Percentiles rank a stretch among this genome's conserved stretches.
Evolutionary conservation across 2,797 vertebrate species (phyloP).

Genomic region (Ispidina lecontei): DNA sequence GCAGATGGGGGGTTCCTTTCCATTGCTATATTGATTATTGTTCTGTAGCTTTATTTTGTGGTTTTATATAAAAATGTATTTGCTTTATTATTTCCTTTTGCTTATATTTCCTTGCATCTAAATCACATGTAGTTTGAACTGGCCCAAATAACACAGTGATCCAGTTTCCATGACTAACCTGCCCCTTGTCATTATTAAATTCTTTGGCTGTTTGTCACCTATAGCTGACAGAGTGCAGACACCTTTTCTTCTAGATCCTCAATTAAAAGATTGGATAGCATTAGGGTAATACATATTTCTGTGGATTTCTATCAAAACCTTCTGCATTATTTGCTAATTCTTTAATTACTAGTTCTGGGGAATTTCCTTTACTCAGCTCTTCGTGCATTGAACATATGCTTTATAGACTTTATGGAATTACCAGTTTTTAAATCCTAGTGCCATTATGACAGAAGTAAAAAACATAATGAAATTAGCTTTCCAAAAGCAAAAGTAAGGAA

Average conservation of each 20-base stretch:
- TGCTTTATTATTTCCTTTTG: too few species aligned
- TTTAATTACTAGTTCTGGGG: neutral
- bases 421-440: neutral
- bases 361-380: slow-evolving; percentile 19
- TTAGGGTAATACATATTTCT: neutral
- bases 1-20: neutral
- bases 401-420: neutral
- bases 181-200: neutral
- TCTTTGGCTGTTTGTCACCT: neutral
- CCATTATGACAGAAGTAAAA: neutral
- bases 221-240: neutral
- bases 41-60: neutral
- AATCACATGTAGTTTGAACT: neutral
- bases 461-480: neutral
- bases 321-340: neutral
- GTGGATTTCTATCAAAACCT: neutral
- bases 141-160: neutral
- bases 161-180: neutral
- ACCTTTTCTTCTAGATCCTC: neutral
- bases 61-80: neutral
- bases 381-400: neutral
- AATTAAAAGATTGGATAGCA: neutral
- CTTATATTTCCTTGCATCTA: neutral
- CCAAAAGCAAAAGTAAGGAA: neutral
- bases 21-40: neutral